Evolutionary conservation across 2,888 invertebrate genomes (phyloP), one percentile per base, ranked within the genome.

Genomic region (Eudasyphora cyanicolor): DNA sequence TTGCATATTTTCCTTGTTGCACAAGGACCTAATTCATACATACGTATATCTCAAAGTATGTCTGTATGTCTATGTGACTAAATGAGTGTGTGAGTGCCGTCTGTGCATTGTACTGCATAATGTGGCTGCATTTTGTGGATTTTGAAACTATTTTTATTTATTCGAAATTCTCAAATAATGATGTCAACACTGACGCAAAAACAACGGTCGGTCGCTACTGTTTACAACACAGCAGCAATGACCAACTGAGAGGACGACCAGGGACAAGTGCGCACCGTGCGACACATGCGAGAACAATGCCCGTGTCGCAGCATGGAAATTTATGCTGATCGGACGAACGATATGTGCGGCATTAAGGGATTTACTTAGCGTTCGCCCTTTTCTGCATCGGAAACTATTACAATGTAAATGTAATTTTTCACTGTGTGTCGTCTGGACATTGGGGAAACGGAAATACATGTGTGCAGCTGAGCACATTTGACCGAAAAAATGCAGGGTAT

Each of bases 81-180:
- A 54, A 12, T 7, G 54, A 24, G 21, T 21, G 35, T 38, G 14
- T 67, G 14, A 8, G 24, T 42, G 67, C 24, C 12, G 19, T 21
- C 24, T n/a, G 21, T 35, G 19, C 35, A n/a, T 32, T 32, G 32
- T 6, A 64, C 67, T 67, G 67, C 42, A 42, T 67, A 42, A 67
- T 67, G 42, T 67, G 35, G 29, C 38, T 67, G 67, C 67, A 67
- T 67, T 67, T 67, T 38, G 42, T 21, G 24, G 67, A 67, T 67
- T 42, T 67, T 67, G 38, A 42, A 35, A 38, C 6, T 64, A 12
- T 35, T 35, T 21, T 64, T 64, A 35, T 64, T 64, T 38, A 64
- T 64, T 19, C 35, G 21, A 64, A 64, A 19, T 64, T 21, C 19
- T 38, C 64, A 32, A 35, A 64, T 64, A 64, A 35, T 64, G 64